These are phyloP conservation scores for Mycteria americana DNA, from an alignment of 2,797 vertebrate genomes.

Conservation along the genomic window DNA sequence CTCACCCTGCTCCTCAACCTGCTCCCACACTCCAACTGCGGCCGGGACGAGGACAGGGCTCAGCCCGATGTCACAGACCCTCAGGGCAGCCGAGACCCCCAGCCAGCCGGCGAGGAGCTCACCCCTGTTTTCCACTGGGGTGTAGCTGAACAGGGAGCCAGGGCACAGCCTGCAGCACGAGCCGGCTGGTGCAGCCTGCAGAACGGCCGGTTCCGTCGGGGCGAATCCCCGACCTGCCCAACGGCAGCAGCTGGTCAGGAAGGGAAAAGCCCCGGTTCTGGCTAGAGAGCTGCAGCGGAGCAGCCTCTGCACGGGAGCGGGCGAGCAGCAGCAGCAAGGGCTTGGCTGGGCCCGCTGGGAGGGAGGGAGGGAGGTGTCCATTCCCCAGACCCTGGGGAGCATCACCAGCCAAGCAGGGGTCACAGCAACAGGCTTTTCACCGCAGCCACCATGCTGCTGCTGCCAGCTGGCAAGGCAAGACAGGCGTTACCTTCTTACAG, in stretches of 20 bases:
- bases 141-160: not conserved
- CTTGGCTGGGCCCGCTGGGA: fast-evolving
- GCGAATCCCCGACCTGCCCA: fast-evolving
- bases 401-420: not conserved
- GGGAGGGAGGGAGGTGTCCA: too few species aligned
- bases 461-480: fast-evolving
- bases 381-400: not conserved
- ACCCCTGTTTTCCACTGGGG: not conserved
- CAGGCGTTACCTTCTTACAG: not conserved
- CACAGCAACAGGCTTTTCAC: too few species aligned
- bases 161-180: not conserved
- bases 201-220: fast-evolving
- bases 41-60: not conserved
- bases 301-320: not conserved
- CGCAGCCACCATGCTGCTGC: fast-evolving
- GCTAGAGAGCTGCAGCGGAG: not conserved
- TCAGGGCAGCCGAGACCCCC: not conserved
- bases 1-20: not conserved
- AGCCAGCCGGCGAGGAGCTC: fast-evolving
- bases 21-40: fast-evolving
- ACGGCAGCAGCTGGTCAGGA: not conserved
- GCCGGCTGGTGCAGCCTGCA: not conserved
- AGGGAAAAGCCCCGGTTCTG: not conserved
- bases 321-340: not conserved
- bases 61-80: not conserved